Conservation (phyloP, 2,113 vertebrate genomes). For the Esox niger region DNA sequence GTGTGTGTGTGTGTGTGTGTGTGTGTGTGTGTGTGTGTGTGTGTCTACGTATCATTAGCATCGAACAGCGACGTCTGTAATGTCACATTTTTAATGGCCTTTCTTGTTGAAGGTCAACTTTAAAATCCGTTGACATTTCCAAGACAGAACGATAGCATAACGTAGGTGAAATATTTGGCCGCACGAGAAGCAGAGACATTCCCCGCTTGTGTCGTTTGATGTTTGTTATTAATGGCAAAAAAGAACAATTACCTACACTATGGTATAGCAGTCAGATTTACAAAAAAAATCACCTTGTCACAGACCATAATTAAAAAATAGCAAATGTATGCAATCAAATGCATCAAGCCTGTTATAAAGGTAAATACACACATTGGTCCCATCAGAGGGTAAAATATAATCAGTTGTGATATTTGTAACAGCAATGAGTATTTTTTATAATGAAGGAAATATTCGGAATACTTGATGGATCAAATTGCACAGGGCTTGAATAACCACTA, state of each 20-base stretch:
- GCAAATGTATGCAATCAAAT: too few species aligned
- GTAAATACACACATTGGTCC: too few species aligned
- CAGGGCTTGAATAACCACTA: too few species aligned
- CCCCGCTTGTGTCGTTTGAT: constrained; percentile 19
- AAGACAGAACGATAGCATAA: constrained; percentile 27
- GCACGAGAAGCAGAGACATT: constrained; percentile 54
- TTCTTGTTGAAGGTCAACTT: constrained; percentile 65
- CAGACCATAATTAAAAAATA: not conserved
- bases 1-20: not conserved
- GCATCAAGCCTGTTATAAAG: too few species aligned
- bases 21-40: not conserved
- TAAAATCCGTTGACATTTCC: constrained; percentile 59
- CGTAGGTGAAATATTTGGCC: constrained; percentile 25
- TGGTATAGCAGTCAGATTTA: not conserved
- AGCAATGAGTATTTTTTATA: too few species aligned
- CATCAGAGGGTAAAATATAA: too few species aligned
- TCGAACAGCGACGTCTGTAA: not conserved
- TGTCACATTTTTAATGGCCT: constrained; percentile 25
- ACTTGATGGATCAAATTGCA: too few species aligned
- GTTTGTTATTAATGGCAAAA: constrained; percentile 19
- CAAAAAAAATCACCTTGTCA: not conserved
- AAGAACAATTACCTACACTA: not conserved
- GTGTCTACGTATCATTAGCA: constrained; percentile 2
- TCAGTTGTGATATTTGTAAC: too few species aligned
- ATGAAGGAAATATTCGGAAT: not conserved